Conservation (phyloP, 92 coral and sea anemone genomes). For the Epizoanthus rinbou region DNA sequence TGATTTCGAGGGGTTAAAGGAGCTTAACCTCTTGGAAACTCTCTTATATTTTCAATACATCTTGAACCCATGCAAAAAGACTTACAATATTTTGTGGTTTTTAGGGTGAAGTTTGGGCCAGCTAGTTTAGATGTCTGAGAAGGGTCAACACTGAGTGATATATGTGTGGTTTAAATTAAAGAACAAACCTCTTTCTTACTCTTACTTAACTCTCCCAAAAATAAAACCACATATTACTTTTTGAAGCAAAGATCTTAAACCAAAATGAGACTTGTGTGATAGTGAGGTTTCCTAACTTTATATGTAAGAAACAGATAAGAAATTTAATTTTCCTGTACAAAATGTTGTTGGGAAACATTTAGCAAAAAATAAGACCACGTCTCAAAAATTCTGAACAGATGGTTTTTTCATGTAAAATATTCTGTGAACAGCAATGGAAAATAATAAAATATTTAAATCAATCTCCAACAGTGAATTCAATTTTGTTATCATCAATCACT, state of each 20-base stretch:
- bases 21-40: constrained; percentile 15
- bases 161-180: constrained; percentile 62
- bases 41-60: constrained; percentile 34
- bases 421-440: constrained; percentile 49
- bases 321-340: not conserved
- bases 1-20: constrained; percentile 3
- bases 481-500: constrained; percentile 64
- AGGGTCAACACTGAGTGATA: constrained; percentile 58
- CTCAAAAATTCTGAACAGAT: constrained; percentile 63
- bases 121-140: constrained; percentile 57
- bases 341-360: not conserved
- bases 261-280: constrained; percentile 19
- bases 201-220: constrained; percentile 66
- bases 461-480: constrained; percentile 74
- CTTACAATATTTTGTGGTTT: constrained; percentile 71
- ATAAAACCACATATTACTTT: constrained; percentile 56
- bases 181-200: constrained; percentile 60
- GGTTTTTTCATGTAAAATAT: constrained; percentile 63
- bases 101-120: constrained; percentile 67
- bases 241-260: constrained; percentile 30
- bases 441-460: constrained; percentile 80
- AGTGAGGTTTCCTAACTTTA: constrained; percentile 3
- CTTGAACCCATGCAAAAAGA: constrained; percentile 39
- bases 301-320: not conserved
- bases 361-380: not conserved